These are phyloP conservation scores for Mimas tiliae DNA, from an alignment of 2,888 invertebrate species.

Conservation along the genomic window DNA sequence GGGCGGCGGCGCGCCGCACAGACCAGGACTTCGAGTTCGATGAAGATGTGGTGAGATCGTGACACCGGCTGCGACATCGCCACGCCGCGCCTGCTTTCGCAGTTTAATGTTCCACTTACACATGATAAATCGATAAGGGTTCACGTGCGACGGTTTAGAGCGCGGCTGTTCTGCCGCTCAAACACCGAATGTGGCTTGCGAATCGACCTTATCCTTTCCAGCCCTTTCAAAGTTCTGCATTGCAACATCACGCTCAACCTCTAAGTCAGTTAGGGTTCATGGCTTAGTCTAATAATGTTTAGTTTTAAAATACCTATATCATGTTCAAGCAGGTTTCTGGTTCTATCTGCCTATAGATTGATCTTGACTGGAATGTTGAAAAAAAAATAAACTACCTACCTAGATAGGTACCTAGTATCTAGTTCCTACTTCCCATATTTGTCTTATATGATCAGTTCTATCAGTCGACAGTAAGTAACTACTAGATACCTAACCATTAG, in stretches of 20 bases:
- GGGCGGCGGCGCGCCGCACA: constrained; percentile 51
- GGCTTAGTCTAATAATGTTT: no score
- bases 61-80: constrained; percentile 18
- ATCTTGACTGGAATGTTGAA: no score
- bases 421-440: no score
- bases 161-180: constrained; percentile 7
- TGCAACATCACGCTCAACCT: neutral
- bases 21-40: constrained; percentile 80
- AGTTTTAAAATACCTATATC: no score
- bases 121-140: constrained; percentile 21
- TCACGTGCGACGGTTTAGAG: constrained; percentile 4
- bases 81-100: constrained; percentile 12
- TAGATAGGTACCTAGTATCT: no score
- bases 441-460: no score
- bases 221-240: neutral
- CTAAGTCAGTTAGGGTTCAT: no score
- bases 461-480: no score
- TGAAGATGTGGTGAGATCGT: constrained; percentile 63
- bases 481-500: no score
- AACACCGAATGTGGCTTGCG: neutral
- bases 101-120: constrained; percentile 16
- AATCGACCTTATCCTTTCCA: neutral
- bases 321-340: no score
- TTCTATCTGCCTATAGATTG: no score
- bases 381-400: no score